These are phyloP conservation scores for Chlamydotis undulata DNA, from an alignment of 2,113 vertebrate genomes.

Conservation along the genomic window DNA sequence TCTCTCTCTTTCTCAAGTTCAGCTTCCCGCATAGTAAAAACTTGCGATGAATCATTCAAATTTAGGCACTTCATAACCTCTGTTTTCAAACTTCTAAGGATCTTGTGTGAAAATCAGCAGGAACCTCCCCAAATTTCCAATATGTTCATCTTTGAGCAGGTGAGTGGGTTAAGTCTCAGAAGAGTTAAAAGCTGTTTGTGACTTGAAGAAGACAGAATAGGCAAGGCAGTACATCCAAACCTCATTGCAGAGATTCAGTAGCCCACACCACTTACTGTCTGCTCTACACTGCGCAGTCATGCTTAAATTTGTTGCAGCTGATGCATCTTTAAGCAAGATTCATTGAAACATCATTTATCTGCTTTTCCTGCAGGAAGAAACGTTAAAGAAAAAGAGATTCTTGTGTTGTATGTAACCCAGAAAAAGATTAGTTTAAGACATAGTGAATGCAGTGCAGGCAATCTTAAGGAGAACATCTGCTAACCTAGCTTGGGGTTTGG, in stretches of 20 bases:
- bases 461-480: background rate
- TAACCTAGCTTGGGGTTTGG: background rate
- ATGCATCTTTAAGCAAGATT: background rate
- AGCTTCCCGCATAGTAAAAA: background rate
- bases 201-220: background rate
- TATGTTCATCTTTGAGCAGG: background rate
- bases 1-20: background rate
- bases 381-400: background rate
- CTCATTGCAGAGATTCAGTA: background rate
- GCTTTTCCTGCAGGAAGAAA: background rate
- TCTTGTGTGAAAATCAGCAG: background rate
- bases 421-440: background rate
- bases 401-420: background rate
- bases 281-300: background rate
- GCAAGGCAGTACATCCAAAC: fast-evolving
- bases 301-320: background rate
- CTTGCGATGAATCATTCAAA: background rate
- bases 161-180: background rate
- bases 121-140: background rate
- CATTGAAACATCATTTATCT: background rate
- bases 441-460: background rate
- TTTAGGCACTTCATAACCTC: background rate
- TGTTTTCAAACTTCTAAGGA: background rate
- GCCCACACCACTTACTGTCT: background rate
- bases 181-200: background rate